Evolutionary conservation across 2,113 vertebrate species (phyloP).

Genomic region (Carassius auratus): DNA sequence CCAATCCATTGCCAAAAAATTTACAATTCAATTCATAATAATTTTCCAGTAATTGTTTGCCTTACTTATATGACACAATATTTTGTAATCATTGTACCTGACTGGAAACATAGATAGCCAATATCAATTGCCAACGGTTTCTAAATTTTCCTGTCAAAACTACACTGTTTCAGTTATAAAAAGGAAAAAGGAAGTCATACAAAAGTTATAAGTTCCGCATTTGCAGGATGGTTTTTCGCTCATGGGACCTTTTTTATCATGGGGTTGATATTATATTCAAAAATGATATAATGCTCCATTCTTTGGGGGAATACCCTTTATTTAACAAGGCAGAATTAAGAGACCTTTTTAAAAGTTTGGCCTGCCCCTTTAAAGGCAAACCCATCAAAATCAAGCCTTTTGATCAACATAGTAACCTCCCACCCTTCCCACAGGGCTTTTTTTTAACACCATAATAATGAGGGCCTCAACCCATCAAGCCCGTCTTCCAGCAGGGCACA

Average conservation of each 20-base stretch:
- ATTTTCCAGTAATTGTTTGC: neutral
- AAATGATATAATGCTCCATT: constrained; percentile 13
- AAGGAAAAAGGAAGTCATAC: neutral
- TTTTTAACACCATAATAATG: constrained; percentile 70
- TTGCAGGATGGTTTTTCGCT: neutral
- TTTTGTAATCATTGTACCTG: constrained; percentile 1
- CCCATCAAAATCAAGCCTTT: constrained; percentile 68
- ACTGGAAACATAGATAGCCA: neutral
- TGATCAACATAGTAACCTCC: constrained; percentile 68
- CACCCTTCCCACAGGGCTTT: constrained; percentile 60
- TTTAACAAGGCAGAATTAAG: constrained; percentile 70
- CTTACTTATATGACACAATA: neutral
- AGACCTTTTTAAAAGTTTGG: constrained; percentile 67
- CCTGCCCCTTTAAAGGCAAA: constrained; percentile 61
- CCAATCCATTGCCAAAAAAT: neutral
- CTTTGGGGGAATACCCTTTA: constrained; percentile 58
- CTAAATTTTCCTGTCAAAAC: neutral
- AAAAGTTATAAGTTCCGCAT: neutral
- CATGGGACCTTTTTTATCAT: constrained; percentile 25
- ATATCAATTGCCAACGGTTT: neutral
- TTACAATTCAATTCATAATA: neutral
- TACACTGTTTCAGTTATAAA: neutral
- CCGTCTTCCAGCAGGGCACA: constrained; percentile 62
- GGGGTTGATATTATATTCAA: neutral
- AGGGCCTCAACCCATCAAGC: constrained; percentile 63